Percentiles rank a stretch among this genome's conserved stretches.
These are phyloP conservation scores for Eriocheir sinensis DNA, from an alignment of 1,140 invertebrate species.

Conservation along the genomic window DNA sequence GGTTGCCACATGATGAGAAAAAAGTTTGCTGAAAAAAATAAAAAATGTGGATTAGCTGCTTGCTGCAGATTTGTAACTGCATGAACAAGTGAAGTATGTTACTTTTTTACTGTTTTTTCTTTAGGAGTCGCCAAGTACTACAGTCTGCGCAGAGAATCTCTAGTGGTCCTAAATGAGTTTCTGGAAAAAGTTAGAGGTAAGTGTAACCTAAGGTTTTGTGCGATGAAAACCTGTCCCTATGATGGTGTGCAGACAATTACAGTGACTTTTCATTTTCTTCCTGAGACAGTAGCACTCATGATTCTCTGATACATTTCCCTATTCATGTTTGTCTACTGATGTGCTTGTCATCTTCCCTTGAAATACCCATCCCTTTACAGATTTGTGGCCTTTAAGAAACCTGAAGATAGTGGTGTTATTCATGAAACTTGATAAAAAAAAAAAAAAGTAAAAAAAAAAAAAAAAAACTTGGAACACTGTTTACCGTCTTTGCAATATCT, in stretches of 20 bases:
- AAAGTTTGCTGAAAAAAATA: too few relatives aligned
- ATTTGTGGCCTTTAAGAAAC: slow-evolving; percentile 77
- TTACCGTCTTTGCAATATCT: too few relatives aligned
- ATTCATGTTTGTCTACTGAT: slow-evolving; percentile 50
- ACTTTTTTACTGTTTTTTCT: slow-evolving; percentile 73
- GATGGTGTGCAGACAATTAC: too few relatives aligned
- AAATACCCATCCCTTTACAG: slow-evolving; percentile 75
- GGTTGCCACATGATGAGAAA: too few relatives aligned
- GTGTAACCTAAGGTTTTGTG: neutral
- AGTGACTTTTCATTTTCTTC: too few relatives aligned
- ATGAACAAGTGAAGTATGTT: too few relatives aligned
- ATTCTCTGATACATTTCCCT: slow-evolving; percentile 67
- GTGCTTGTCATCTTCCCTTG: slow-evolving; percentile 5
- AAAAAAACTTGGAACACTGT: too few relatives aligned
- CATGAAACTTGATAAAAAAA: too few relatives aligned
- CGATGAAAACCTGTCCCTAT: too few relatives aligned
- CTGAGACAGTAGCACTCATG: slow-evolving; percentile 73
- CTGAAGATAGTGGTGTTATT: slow-evolving; percentile 79
- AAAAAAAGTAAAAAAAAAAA: too few relatives aligned
- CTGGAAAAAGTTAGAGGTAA: slow-evolving; percentile 86
- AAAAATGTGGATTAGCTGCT: too few relatives aligned
- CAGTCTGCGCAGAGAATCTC: slow-evolving; percentile 88
- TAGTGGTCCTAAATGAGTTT: slow-evolving; percentile 88
- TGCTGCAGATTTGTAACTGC: too few relatives aligned
- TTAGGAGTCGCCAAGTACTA: slow-evolving; percentile 89